A percentile compares a stretch with the other conserved stretches of the same genome.
Evolutionary conservation across 2,797 vertebrate species (phyloP).

Genomic region (Mus caroli): DNA sequence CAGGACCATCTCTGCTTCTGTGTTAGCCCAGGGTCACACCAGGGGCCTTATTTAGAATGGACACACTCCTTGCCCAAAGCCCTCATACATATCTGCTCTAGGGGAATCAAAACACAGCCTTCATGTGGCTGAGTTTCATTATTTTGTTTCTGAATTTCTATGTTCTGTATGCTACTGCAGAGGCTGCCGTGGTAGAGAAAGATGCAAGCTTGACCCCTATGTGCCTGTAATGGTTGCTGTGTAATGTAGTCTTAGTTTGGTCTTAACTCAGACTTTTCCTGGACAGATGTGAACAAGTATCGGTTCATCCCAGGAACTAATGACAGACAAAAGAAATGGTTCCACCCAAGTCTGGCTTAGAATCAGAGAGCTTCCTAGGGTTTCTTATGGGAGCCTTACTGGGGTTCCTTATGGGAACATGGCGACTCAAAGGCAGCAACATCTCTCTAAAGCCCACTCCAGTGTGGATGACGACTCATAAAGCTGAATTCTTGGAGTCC

Average conservation of each 20-base stretch:
- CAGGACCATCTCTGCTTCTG: conserved; percentile 28
- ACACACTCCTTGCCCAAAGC: background rate
- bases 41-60: background rate
- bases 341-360: background rate
- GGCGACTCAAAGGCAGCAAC: background rate
- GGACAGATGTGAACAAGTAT: background rate
- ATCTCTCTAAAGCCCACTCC: background rate
- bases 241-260: background rate
- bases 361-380: background rate
- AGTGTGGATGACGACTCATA: background rate
- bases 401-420: background rate
- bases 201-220: background rate
- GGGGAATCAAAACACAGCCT: background rate
- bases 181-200: background rate
- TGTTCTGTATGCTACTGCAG: background rate
- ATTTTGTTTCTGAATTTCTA: conserved; percentile 2
- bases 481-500: background rate
- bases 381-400: background rate
- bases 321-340: background rate
- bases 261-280: background rate
- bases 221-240: background rate
- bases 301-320: background rate
- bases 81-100: background rate
- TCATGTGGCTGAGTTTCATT: background rate
- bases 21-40: fast-evolving